A percentile compares a stretch with the other conserved stretches of the same genome.
Evolutionary conservation across 2,797 vertebrate genomes (phyloP).

Genomic region (Pelodytes ibericus): DNA sequence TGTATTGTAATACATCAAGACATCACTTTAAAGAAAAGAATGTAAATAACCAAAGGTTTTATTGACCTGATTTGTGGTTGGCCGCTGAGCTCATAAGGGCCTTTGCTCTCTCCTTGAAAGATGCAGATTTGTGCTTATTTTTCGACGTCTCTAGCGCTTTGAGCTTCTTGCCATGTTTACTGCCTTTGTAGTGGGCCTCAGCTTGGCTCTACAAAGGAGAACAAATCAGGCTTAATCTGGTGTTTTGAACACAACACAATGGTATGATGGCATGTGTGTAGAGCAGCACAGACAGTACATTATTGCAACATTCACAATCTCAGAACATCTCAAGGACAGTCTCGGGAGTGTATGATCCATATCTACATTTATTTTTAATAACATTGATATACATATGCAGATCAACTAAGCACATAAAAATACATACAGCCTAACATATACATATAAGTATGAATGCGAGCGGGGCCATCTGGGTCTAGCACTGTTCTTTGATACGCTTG

Average conservation of each 20-base stretch:
- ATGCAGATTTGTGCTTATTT: slow-evolving; percentile 84
- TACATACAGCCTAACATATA: no score
- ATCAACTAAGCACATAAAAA: not conserved
- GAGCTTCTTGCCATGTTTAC: slow-evolving; percentile 98
- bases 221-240: slow-evolving; percentile 84
- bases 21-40: slow-evolving; percentile 50
- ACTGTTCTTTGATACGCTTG: no score
- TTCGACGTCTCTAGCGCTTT: slow-evolving; percentile 96
- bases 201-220: slow-evolving; percentile 96
- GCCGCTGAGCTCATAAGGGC: slow-evolving; percentile 76
- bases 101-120: slow-evolving; percentile 83
- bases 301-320: slow-evolving; percentile 59
- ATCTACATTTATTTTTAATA: not conserved
- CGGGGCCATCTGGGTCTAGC: no score
- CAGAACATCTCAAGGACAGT: no score
- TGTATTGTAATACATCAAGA: not conserved
- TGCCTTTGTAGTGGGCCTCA: slow-evolving; percentile 97
- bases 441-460: no score
- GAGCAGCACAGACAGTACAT: slow-evolving; percentile 73
- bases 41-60: slow-evolving; percentile 67
- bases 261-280: slow-evolving; percentile 66
- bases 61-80: slow-evolving; percentile 90
- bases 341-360: no score
- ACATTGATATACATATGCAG: not conserved
- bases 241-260: slow-evolving; percentile 68